These are phyloP conservation scores for Chrysolina haemoptera DNA, from an alignment of 2,888 invertebrate species.

Conservation along the genomic window DNA sequence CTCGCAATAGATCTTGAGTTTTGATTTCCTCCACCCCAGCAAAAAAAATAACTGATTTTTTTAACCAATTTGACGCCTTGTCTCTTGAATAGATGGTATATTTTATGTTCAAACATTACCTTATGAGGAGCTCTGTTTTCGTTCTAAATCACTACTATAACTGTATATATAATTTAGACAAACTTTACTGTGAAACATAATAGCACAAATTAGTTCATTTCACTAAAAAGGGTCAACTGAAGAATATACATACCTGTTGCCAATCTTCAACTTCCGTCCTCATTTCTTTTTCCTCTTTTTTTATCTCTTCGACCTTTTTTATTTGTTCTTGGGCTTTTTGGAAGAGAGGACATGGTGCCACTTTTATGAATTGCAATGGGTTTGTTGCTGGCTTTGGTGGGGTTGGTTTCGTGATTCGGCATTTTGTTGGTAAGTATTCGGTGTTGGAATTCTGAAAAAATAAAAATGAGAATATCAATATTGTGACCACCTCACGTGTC, in stretches of 20 bases:
- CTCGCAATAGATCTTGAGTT: no score
- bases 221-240: constrained; percentile 9
- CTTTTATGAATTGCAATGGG: constrained; percentile 91
- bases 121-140: no score
- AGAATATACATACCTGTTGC: constrained; percentile 80
- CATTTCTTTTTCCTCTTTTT: constrained; percentile 84
- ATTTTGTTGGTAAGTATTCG: constrained; percentile 69
- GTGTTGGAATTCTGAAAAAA: constrained; percentile 65
- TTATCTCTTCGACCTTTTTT: constrained; percentile 87
- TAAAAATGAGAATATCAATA: background rate
- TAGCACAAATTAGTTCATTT: background rate
- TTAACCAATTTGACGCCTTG: no score
- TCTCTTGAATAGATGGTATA: no score
- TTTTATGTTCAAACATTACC: no score
- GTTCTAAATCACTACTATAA: background rate
- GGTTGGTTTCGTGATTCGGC: constrained; percentile 79
- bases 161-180: background rate
- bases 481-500: no score
- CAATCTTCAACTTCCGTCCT: constrained; percentile 91
- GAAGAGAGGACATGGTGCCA: constrained; percentile 89
- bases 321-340: constrained; percentile 89
- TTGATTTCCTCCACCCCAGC: no score
- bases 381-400: constrained; percentile 89
- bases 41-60: no score
- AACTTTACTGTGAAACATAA: background rate